phyloP scores from a whole-genome alignment of 2,888 invertebrate genomes.

The Notocelia uddmanniana region DNA sequence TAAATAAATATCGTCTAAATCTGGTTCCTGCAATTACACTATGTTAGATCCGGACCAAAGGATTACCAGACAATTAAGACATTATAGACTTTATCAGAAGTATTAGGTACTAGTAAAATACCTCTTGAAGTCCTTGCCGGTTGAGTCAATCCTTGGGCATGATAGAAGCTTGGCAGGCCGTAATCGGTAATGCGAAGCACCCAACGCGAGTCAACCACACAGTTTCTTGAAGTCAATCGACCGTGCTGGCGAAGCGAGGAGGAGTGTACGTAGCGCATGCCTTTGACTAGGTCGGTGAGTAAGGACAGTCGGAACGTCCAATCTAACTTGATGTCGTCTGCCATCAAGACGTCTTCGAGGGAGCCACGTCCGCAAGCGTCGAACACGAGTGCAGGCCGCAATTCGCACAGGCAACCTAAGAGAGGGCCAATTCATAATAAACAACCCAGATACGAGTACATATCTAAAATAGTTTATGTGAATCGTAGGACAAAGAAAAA shows the following conservation, averaged over 20 bases:
- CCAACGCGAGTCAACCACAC: constrained; percentile 98
- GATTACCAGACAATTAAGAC: not conserved
- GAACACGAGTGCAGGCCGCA: constrained; percentile 92
- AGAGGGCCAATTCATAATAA: not conserved
- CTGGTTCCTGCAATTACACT: too few relatives aligned
- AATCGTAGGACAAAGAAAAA: too few relatives aligned
- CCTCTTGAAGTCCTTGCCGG: constrained; percentile 89
- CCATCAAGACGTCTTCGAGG: constrained; percentile 93
- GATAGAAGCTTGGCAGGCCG: constrained; percentile 91
- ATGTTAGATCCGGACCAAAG: not conserved
- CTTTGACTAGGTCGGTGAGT: constrained; percentile 96
- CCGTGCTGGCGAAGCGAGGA: constrained; percentile 94
- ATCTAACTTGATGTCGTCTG: constrained; percentile 96
- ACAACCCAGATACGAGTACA: not conserved
- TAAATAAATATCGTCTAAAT: not conserved
- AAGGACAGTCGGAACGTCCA: constrained; percentile 98
- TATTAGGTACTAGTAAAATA: constrained; percentile 56
- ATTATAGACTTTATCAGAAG: not conserved
- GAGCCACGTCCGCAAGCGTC: constrained; percentile 96
- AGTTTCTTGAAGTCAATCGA: constrained; percentile 94
- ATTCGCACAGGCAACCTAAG: constrained; percentile 91
- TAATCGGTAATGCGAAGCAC: constrained; percentile 97
- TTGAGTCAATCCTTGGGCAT: constrained; percentile 89
- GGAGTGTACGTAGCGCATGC: constrained; percentile 95
- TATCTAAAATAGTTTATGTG: too few relatives aligned